Conservation (phyloP, 2,888 invertebrate species). For the Ceramica pisi region DNA sequence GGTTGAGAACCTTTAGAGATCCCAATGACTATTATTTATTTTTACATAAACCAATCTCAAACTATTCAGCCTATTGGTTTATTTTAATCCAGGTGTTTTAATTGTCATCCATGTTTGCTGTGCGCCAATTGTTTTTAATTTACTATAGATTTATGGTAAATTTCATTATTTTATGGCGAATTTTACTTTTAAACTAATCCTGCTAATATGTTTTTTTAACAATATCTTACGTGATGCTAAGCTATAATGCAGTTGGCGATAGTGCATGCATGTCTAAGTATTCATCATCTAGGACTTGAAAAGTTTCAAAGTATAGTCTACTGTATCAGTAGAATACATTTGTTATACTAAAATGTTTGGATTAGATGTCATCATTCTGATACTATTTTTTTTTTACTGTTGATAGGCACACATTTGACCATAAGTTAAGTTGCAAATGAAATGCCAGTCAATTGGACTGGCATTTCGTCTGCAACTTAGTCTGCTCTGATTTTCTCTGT, state of each 20-base stretch:
- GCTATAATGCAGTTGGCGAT: neutral
- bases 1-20: neutral
- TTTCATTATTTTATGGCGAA: neutral
- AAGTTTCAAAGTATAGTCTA: neutral
- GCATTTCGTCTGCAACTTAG: no score
- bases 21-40: neutral
- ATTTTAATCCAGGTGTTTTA: neutral
- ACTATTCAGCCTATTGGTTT: neutral
- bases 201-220: no score
- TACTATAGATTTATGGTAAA: neutral
- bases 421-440: no score
- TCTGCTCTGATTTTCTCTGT: no score
- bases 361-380: neutral
- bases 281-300: neutral
- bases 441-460: no score
- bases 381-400: neutral
- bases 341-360: neutral
- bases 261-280: neutral
- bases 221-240: neutral
- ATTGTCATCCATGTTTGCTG: slow-evolving; percentile 2
- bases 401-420: no score
- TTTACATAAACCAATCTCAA: neutral
- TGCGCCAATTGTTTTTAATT: neutral
- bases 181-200: neutral
- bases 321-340: neutral